phyloP scores from a whole-genome alignment of 1,140 invertebrate genomes.

The Zaprionus tsacasi region DNA sequence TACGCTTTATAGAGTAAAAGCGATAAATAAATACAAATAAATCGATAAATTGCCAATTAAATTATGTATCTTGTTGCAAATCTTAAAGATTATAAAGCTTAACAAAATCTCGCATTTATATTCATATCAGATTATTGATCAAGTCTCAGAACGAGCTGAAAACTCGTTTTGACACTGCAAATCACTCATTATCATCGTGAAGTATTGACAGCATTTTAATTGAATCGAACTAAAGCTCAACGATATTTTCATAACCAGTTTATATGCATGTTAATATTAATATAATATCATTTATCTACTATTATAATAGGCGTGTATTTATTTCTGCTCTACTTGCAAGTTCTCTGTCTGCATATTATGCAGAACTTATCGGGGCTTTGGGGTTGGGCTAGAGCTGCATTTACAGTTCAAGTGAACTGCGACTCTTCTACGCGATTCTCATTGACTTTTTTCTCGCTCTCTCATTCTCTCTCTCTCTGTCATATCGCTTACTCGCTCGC shows the following conservation, averaged over 20 bases:
- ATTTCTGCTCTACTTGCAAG: not conserved
- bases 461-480: not conserved
- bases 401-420: slow-evolving; percentile 18
- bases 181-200: not conserved
- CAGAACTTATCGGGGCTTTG: not conserved
- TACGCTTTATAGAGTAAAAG: not conserved
- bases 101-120: not conserved
- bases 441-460: not conserved
- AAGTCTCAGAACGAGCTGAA: not conserved
- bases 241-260: not conserved
- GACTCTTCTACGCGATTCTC: not conserved
- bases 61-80: not conserved
- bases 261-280: not conserved
- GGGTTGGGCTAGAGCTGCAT: not conserved
- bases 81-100: not conserved
- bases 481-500: slow-evolving; percentile 56
- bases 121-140: not conserved
- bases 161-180: not conserved
- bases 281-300: not conserved
- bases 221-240: not conserved
- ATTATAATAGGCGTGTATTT: slow-evolving; percentile 1
- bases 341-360: not conserved
- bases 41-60: no score
- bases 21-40: not conserved
- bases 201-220: slow-evolving; percentile 1